phyloP scores from a whole-genome alignment of 2,888 invertebrate genomes.

The Phragmatobia fuliginosa region DNA sequence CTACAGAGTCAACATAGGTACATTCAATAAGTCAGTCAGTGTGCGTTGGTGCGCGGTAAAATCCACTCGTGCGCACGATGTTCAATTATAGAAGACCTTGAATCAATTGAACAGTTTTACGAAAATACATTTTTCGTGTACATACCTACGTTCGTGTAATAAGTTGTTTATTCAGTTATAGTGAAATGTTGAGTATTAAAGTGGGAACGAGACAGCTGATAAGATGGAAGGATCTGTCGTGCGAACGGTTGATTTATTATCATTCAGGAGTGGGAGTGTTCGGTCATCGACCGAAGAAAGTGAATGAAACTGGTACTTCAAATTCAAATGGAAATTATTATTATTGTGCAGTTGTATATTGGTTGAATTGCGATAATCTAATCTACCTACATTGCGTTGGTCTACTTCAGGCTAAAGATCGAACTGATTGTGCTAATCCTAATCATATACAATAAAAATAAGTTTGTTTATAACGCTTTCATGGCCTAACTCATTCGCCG shows the following conservation, averaged over 20 bases:
- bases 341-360: background rate
- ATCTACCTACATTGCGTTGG: background rate
- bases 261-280: constrained; percentile 87
- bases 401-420: too few relatives aligned
- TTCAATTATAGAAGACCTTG: constrained; percentile 64
- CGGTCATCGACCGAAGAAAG: constrained; percentile 84
- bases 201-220: constrained; percentile 67
- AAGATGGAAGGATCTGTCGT: constrained; percentile 62
- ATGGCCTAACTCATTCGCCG: background rate
- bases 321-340: constrained; percentile 1
- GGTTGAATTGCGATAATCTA: too few relatives aligned
- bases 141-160: background rate
- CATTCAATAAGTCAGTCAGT: constrained; percentile 50
- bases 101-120: constrained; percentile 34
- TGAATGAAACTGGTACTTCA: constrained; percentile 73
- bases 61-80: constrained; percentile 70
- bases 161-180: constrained; percentile 44
- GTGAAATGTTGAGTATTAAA: constrained; percentile 69
- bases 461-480: background rate
- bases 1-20: background rate
- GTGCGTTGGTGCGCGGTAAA: constrained; percentile 46
- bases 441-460: background rate
- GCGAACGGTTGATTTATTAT: constrained; percentile 68
- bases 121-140: constrained; percentile 16
- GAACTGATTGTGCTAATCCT: background rate